phyloP scores from a whole-genome alignment of 2,113 vertebrate species.

The Tyto alba region DNA sequence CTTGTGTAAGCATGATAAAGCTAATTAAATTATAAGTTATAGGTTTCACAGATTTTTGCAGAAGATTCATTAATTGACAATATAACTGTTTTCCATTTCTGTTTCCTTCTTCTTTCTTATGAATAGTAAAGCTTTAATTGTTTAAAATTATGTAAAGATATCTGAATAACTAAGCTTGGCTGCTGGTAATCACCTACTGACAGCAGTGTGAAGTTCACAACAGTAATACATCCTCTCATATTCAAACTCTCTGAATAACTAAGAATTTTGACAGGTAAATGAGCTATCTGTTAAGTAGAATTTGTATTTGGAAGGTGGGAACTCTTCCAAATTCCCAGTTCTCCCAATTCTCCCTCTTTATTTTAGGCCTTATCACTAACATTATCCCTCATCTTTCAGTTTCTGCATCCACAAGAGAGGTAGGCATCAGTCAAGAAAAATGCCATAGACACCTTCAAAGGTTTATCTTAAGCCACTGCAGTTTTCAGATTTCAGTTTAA shows the following conservation, averaged over 20 bases:
- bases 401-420: background rate
- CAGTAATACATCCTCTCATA: accelerated
- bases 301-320: background rate
- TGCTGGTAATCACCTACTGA: background rate
- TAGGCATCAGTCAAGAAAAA: background rate
- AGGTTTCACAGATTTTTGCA: background rate
- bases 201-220: background rate
- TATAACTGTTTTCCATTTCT: background rate
- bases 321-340: background rate
- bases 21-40: background rate
- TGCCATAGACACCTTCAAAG: background rate
- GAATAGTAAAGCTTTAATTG: background rate
- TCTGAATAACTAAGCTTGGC: background rate
- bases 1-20: background rate
- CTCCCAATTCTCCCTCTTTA: background rate
- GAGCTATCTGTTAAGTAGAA: background rate
- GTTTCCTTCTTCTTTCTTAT: background rate
- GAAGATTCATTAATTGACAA: background rate
- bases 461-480: background rate
- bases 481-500: background rate
- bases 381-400: background rate
- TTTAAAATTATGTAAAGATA: background rate
- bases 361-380: background rate
- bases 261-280: background rate
- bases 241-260: background rate